Base-by-base conservation (phyloP, 1,140 invertebrate species). In the Tenebrio molitor region DNA sequence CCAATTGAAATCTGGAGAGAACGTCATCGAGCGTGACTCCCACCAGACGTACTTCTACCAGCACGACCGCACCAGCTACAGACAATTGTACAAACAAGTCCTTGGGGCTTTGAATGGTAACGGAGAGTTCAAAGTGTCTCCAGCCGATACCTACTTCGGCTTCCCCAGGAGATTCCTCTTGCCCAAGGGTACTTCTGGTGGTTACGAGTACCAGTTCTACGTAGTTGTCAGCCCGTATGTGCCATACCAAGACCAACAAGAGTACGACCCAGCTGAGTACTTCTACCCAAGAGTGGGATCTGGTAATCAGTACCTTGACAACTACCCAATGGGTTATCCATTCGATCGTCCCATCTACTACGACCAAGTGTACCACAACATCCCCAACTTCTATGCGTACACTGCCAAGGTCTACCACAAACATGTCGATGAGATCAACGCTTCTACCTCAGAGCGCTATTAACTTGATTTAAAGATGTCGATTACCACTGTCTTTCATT, bases 101-200 rank as follows among this genome's bases (percentile, higher is more conserved):
- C 83, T 87, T 63, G 79, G 84, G 10, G 83, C 85, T 64, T 82
- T 84, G 73, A 85, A 84, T 2, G 88, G 82, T 44, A 73, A 84
- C 75, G 82, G 82, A 68, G 85, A 87, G 76, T 84, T 87, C 67
- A n/a, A n/a, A n/a, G n/a, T 83, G 83, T 36, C 46, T 84, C 16
- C 84, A 87, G n/a, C 72, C 85, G 84, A 80, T 83, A 83, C 84
- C 5, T 82, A 84, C 41, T 88, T 85, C 72, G 50, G 58, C n/a
- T 78, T 76, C 62, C 77, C 77, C 3, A 7, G 65, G 19, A 76
- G 36, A 69, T 78, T 68, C 58, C 84, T 92, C 68, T 77, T 93
- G 70, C 91, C 92, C 21, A 89, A 87, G 76, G 92, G 91, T 76
- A 88, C 84, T 67, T 83, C 85, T 71, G 88, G 86, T 68, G 91